These are phyloP conservation scores for Spinus pinus DNA, from an alignment of 2,797 vertebrate genomes.

Conservation along the genomic window DNA sequence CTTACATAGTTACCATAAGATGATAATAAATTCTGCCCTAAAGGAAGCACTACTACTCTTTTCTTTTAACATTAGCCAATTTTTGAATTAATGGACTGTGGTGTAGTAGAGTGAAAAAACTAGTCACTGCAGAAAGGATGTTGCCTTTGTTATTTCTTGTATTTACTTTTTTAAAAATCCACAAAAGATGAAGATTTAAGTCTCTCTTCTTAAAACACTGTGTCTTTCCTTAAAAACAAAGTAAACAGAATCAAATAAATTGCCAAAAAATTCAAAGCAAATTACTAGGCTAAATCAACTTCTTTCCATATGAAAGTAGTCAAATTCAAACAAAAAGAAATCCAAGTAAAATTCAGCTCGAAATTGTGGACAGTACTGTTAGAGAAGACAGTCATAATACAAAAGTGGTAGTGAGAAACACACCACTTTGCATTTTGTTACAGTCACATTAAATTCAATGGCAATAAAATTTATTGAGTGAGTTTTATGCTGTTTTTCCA, in stretches of 20 bases:
- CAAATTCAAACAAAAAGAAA: neutral
- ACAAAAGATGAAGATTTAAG: neutral
- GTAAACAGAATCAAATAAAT: neutral
- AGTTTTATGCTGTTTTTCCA: neutral
- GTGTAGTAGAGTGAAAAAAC: neutral
- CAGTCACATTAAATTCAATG: accelerated
- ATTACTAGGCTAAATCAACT: neutral
- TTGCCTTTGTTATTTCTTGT: neutral
- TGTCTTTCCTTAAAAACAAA: neutral
- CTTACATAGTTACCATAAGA: neutral
- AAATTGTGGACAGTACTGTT: neutral
- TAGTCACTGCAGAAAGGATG: neutral
- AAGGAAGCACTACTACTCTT: neutral
- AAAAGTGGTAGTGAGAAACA: neutral
- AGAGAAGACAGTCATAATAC: neutral
- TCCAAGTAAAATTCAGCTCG: neutral
- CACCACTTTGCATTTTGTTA: neutral
- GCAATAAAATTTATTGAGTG: neutral
- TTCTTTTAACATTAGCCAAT: neutral
- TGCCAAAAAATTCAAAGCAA: neutral
- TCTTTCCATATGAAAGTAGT: neutral
- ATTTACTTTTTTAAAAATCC: neutral
- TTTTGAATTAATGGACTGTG: neutral
- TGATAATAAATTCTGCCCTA: neutral
- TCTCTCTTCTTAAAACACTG: neutral